phyloP scores from a whole-genome alignment of 1,140 invertebrate genomes.

The Temnothorax nylanderi region DNA sequence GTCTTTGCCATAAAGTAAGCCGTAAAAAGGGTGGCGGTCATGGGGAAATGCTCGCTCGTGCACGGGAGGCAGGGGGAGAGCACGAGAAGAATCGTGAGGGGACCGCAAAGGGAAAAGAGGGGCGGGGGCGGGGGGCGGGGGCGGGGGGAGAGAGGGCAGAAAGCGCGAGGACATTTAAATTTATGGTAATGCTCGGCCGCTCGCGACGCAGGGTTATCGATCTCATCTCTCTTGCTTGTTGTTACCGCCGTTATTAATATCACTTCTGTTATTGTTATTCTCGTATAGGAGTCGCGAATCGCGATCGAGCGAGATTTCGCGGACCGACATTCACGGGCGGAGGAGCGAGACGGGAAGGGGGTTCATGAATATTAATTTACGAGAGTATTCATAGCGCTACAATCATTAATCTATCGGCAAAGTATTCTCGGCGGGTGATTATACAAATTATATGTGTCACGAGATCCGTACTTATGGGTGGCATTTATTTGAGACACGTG shows the following conservation, averaged over 20 bases:
- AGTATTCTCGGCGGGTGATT: constrained; percentile 17
- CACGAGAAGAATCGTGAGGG: neutral
- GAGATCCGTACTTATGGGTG: constrained; percentile 13
- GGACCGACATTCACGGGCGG: neutral
- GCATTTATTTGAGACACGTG: neutral
- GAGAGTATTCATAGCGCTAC: neutral
- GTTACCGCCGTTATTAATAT: constrained; percentile 73
- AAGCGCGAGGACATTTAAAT: constrained; percentile 82
- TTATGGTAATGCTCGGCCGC: constrained; percentile 82
- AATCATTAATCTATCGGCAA: constrained; percentile 44
- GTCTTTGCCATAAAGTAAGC: constrained; percentile 85
- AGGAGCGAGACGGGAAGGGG: neutral
- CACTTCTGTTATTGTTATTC: constrained; percentile 58
- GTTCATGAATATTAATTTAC: constrained; percentile 49
- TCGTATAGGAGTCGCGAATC: neutral
- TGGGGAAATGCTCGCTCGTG: constrained; percentile 71
- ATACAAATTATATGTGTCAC: constrained; percentile 44
- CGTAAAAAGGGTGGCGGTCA: constrained; percentile 75
- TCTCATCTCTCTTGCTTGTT: constrained; percentile 67
- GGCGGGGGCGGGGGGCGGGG: too few relatives aligned
- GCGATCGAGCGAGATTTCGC: constrained; percentile 40
- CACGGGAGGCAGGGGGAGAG: neutral
- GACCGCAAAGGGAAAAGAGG: neutral
- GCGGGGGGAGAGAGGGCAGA: too few relatives aligned
- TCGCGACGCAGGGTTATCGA: constrained; percentile 80